A percentile compares a stretch with the other conserved stretches of the same genome.
phyloP scores from a whole-genome alignment of 2,888 invertebrate genomes.

The Mythimna impura region DNA sequence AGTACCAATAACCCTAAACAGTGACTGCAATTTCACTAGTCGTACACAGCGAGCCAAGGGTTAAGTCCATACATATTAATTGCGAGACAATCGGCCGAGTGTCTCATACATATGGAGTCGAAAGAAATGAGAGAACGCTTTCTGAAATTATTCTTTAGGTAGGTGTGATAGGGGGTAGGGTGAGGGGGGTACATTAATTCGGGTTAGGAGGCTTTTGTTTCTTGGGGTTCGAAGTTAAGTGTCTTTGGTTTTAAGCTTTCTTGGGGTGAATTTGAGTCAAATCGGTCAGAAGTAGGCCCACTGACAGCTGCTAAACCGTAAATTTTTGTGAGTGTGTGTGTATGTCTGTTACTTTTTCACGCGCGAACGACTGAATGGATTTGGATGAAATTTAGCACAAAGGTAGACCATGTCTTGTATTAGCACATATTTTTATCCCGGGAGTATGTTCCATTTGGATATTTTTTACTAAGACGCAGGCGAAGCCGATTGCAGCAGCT shows the following conservation, averaged over 20 bases:
- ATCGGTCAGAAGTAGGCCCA: not conserved
- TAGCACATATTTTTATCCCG: no score
- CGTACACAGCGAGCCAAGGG: slow-evolving; percentile 38
- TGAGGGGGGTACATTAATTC: slow-evolving; percentile 37
- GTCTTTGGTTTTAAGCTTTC: not conserved
- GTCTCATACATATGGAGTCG: slow-evolving; percentile 69
- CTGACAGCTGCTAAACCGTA: no score
- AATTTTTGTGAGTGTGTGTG: no score
- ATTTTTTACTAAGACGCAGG: no score
- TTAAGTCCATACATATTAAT: slow-evolving; percentile 73
- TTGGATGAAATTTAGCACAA: no score
- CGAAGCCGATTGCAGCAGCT: no score
- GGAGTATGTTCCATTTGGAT: no score
- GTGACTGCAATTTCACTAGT: slow-evolving; percentile 33
- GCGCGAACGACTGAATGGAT: no score
- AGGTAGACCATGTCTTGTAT: no score
- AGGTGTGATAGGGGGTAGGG: not conserved
- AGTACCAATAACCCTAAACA: slow-evolving; percentile 51
- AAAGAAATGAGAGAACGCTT: slow-evolving; percentile 59
- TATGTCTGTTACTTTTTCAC: no score
- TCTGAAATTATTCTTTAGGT: slow-evolving; percentile 60
- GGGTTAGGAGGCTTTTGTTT: slow-evolving; percentile 46
- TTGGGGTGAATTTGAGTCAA: not conserved
- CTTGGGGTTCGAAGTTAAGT: not conserved
- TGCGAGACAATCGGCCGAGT: slow-evolving; percentile 64